Evolutionary conservation across 1,140 invertebrate species (phyloP).

Genomic region (Steinernema khuongi): DNA sequence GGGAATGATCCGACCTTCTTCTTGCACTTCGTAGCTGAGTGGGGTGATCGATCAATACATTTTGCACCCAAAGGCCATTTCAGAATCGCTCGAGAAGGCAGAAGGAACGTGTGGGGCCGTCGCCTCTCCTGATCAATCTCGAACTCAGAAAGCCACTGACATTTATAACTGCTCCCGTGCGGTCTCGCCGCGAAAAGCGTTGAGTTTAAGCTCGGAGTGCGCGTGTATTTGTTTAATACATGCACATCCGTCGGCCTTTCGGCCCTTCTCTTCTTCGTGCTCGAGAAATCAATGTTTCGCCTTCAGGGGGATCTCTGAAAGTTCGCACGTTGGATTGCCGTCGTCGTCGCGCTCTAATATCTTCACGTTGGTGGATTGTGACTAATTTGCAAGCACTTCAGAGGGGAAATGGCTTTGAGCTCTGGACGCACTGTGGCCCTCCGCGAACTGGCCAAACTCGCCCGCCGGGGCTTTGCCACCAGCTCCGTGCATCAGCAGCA

Average conservation of each 20-base stretch:
- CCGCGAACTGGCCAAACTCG: slow-evolving; percentile 11
- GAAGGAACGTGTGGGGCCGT: no score
- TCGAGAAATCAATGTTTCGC: not conserved
- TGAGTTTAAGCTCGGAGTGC: not conserved
- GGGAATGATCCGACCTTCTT: no score
- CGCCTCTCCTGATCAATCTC: no score
- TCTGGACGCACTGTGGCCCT: not conserved
- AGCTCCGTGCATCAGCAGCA: not conserved
- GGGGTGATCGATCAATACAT: no score
- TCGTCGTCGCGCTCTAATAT: not conserved
- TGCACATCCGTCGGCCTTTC: not conserved
- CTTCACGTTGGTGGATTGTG: not conserved
- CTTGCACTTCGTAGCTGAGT: no score
- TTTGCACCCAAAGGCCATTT: no score
- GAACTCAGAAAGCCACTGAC: no score
- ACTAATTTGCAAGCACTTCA: not conserved
- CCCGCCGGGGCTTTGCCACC: not conserved
- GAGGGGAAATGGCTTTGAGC: slow-evolving; percentile 3
- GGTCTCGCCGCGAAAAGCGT: not conserved
- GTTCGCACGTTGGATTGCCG: not conserved
- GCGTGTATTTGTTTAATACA: not conserved
- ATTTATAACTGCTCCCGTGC: no score
- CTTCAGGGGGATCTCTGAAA: no score
- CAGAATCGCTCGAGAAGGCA: no score
- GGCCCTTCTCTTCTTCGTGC: not conserved